These are phyloP conservation scores for Drosophila yooni DNA, from an alignment of 2,888 invertebrate species.

Conservation along the genomic window DNA sequence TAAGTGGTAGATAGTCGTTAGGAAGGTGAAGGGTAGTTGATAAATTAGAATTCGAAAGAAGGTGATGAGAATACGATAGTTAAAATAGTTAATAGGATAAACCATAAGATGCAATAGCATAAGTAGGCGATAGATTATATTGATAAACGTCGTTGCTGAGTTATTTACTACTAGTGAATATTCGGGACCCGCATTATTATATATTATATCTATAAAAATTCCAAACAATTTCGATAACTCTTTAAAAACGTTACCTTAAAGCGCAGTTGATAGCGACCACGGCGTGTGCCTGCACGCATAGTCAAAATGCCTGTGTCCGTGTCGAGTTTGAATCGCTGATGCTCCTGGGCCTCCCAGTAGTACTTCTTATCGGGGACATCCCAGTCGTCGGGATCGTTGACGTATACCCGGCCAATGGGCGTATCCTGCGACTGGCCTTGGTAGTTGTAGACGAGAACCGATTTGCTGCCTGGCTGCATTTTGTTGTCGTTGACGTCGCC, in stretches of 20 bases:
- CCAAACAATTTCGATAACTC: background rate
- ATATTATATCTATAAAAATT: too few species aligned
- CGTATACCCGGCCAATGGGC: conserved; percentile 97
- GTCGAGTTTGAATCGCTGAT: conserved; percentile 94
- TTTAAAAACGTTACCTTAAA: conserved; percentile 86
- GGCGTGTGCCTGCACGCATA: conserved; percentile 95
- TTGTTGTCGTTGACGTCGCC: conserved; percentile 99
- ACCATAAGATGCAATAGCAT: background rate
- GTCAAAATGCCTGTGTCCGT: conserved; percentile 97
- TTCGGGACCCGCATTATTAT: too few species aligned
- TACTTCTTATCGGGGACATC: conserved; percentile 98
- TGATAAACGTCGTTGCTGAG: too few species aligned
- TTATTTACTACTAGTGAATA: too few species aligned
- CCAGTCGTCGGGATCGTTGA: conserved; percentile 99
- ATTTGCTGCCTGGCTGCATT: conserved; percentile 98
- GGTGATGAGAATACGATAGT: too few species aligned
- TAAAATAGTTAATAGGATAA: too few species aligned
- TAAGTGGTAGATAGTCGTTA: background rate
- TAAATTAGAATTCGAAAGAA: background rate
- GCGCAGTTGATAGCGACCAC: conserved; percentile 92
- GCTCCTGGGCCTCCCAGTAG: conserved; percentile 94
- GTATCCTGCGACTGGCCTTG: conserved; percentile 95
- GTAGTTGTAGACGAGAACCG: conserved; percentile 98
- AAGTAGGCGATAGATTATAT: background rate
- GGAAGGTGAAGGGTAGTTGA: background rate